Percentiles rank a stretch among this genome's conserved stretches.
These are phyloP conservation scores for Ecdyonurus torrentis DNA, from an alignment of 2,888 invertebrate genomes.

Conservation along the genomic window DNA sequence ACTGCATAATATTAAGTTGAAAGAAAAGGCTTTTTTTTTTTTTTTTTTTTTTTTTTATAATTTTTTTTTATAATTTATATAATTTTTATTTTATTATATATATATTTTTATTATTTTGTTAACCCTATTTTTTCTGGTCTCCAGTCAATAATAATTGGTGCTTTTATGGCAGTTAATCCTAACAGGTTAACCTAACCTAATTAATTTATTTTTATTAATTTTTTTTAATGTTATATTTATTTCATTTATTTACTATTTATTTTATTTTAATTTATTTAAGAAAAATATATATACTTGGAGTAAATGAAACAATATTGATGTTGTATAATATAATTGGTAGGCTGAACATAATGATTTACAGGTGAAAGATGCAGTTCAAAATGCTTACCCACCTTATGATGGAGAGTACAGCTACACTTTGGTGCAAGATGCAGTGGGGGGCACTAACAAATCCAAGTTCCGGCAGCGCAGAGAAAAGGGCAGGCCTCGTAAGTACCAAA, in stretches of 20 bases:
- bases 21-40: no score
- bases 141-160: not conserved
- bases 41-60: no score
- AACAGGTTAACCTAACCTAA: not conserved
- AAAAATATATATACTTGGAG: no score
- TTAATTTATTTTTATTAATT: slow-evolving; percentile 10
- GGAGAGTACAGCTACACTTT: slow-evolving; percentile 48
- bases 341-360: slow-evolving; percentile 12
- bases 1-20: no score
- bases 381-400: slow-evolving; percentile 33
- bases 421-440: slow-evolving; percentile 43
- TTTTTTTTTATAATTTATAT: no score
- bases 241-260: slow-evolving; percentile 2
- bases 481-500: slow-evolving; percentile 35
- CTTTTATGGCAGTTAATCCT: not conserved
- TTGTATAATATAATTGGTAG: not conserved
- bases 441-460: slow-evolving; percentile 36
- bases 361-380: slow-evolving; percentile 40
- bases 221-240: slow-evolving; percentile 4
- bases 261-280: slow-evolving; percentile 8
- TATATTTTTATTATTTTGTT: not conserved
- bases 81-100: no score
- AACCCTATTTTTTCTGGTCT: not conserved
- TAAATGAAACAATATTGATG: no score
- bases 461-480: slow-evolving; percentile 46